A percentile compares a stretch with the other conserved stretches of the same genome.
Conservation (phyloP, 2,797 vertebrate genomes). For the Galagoides demidoff region DNA sequence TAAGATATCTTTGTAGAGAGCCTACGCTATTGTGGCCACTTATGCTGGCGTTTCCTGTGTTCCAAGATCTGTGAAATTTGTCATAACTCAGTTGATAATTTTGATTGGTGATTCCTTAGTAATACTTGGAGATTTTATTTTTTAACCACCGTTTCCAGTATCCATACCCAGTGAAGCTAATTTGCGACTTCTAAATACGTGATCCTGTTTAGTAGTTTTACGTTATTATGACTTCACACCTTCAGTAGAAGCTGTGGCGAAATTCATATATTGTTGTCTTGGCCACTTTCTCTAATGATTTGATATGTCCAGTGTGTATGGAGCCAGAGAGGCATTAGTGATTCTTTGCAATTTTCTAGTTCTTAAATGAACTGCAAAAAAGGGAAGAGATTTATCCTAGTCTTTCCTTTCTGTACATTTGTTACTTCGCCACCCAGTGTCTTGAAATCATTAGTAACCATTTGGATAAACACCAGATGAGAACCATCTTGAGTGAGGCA, state of each 20-base stretch:
- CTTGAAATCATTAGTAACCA: constrained; percentile 44
- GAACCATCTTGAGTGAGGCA: not conserved
- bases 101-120: not conserved
- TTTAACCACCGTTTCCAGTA: not conserved
- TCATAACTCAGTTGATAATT: not conserved
- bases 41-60: not conserved
- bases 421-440: not conserved
- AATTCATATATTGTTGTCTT: not conserved
- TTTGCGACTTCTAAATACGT: not conserved
- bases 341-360: not conserved
- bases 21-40: not conserved
- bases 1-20: not conserved
- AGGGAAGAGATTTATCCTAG: not conserved
- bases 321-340: not conserved
- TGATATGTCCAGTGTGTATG: not conserved
- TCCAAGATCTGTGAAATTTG: not conserved
- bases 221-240: not conserved
- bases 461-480: constrained; percentile 46
- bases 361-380: not conserved
- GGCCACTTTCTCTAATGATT: not conserved
- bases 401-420: not conserved
- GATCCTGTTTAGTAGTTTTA: not conserved
- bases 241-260: not conserved
- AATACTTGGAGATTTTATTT: not conserved
- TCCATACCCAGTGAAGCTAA: not conserved